Evolutionary conservation across 2,113 vertebrate species (phyloP).

Genomic region (Leptobrachium ailaonicum): DNA sequence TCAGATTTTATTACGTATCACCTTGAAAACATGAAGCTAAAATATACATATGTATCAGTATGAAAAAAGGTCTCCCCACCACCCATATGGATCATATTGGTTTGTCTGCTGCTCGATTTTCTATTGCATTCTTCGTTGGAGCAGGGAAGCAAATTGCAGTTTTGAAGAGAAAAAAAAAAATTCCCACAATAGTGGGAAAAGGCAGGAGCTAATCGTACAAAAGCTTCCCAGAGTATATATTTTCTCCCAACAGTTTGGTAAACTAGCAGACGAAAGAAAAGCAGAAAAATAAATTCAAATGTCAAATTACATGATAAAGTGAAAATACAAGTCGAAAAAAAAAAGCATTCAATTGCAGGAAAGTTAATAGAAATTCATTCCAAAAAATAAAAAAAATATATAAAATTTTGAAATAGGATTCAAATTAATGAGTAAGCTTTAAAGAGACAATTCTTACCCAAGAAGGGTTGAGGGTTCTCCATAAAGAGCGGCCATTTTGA

Average conservation of each 20-base stretch:
- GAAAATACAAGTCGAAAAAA: too few relatives aligned
- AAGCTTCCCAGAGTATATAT: not conserved
- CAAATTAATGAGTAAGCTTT: too few relatives aligned
- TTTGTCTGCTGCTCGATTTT: not conserved
- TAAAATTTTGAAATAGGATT: too few relatives aligned
- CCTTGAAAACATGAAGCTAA: constrained; percentile 15
- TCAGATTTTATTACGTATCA: not conserved
- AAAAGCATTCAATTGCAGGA: too few relatives aligned
- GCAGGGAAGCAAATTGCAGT: not conserved
- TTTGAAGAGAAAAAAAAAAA: not conserved
- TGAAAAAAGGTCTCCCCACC: not conserved
- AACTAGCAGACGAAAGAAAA: too few relatives aligned
- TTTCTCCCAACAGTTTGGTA: not conserved
- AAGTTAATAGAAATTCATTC: too few relatives aligned
- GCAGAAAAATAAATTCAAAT: too few relatives aligned
- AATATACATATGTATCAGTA: constrained; percentile 18
- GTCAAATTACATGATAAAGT: too few relatives aligned
- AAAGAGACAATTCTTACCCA: too few relatives aligned
- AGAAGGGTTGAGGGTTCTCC: too few relatives aligned
- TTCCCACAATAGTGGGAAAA: not conserved
- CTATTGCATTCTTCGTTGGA: not conserved
- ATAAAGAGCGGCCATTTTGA: too few relatives aligned
- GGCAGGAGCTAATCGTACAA: not conserved
- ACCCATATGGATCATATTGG: not conserved
- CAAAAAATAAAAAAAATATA: too few relatives aligned